Base-by-base conservation (phyloP, 1,140 invertebrate species). In the Catajapyx aquilonaris region DNA sequence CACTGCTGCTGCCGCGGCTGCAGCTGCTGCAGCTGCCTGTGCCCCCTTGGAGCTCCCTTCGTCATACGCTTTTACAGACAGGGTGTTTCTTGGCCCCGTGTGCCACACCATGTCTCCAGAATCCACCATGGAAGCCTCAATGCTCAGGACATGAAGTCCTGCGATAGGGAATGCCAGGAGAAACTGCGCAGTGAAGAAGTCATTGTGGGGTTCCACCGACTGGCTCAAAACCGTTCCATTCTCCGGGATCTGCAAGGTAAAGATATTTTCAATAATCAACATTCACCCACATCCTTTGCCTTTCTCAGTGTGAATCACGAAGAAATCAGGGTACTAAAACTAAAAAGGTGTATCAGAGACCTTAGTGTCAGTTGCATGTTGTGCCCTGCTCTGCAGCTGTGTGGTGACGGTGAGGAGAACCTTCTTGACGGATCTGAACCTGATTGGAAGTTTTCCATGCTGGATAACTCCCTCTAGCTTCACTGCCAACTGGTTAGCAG, bases 391-490 rank as follows among this genome's bases (percentile, higher is more conserved):
- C 4, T 67, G 62, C 1, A 74, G 59, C 13, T 66, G 66, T 0
- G 75, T 74, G 1, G 67, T 73, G 1, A 81, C 67, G 4, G 64
- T 72, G 20, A 83, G 56, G n/a, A 68, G 65, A 32, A 85, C 71
- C 30, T 69, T 68, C 30, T 72, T 64, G 1, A 81, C 73, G 18
- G 66, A 66, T 19, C 79, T 60, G 49, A 74, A 81, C 2, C 76
- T 52, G 2, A 72, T 69, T 13, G 71, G 62, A 33, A 62, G 60
- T 13, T 33, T 44, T 5, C 69, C 71, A 39, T 84, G 77, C 48
- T 80, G 70, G 35, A 87, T 66, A 9, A 88, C 79, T 5, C 84
- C 84, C 55, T 88, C 84, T 1, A 88, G 76, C 59, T 84, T 85
- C 1, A 88, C 61, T 2, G 80, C 76, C 15, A 88, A 59, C 40